These are phyloP conservation scores for Alectura lathami DNA, from an alignment of 2,113 vertebrate genomes.

Conservation along the genomic window DNA sequence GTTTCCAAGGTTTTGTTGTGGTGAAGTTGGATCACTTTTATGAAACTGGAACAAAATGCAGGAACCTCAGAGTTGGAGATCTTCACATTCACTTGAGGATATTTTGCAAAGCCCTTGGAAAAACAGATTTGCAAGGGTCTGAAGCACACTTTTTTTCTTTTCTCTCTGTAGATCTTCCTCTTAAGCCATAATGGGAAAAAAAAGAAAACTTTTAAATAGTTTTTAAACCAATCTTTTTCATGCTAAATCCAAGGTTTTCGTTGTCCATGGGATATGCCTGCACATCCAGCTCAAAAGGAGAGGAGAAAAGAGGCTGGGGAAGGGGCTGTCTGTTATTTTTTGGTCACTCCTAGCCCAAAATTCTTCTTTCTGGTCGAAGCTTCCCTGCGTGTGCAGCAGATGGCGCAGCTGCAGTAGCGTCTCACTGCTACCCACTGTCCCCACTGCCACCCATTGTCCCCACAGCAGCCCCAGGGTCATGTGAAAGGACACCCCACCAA, in stretches of 20 bases:
- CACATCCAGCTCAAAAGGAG: fast-evolving
- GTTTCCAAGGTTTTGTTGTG: not conserved
- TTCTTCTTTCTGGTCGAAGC: not conserved
- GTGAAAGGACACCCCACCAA: not conserved
- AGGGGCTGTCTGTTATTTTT: not conserved
- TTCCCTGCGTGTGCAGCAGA: conserved; percentile 51
- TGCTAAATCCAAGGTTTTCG: not conserved
- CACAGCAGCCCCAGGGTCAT: not conserved
- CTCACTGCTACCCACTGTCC: not conserved
- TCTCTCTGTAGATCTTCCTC: not conserved
- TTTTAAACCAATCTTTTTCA: not conserved
- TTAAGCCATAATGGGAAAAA: not conserved
- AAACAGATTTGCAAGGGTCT: not conserved
- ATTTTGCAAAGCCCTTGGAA: not conserved
- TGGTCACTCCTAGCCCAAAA: not conserved
- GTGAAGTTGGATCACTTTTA: not conserved
- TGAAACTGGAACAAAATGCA: not conserved
- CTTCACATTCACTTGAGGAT: not conserved
- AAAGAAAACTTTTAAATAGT: not conserved
- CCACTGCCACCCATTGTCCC: not conserved
- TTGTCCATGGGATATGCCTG: not conserved
- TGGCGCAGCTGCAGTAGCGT: conserved; percentile 56
- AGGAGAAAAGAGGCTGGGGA: not conserved
- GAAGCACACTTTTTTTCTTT: not conserved
- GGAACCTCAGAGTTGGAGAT: not conserved